Conservation (phyloP, 2,797 vertebrate genomes). For the Pseudocheirus occidentalis region DNA sequence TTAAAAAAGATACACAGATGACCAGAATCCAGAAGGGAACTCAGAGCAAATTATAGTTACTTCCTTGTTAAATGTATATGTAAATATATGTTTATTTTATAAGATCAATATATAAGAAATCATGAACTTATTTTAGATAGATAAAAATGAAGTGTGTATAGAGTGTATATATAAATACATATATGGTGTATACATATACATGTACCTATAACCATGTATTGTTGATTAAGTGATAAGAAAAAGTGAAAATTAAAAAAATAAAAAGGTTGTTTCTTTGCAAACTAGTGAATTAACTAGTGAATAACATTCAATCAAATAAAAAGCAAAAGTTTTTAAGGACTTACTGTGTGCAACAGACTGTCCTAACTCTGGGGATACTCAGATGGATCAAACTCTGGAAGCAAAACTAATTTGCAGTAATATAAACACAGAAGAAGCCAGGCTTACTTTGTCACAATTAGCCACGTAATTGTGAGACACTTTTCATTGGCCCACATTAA, state of each 20-base stretch:
- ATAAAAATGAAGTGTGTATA: neutral
- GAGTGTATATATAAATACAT: neutral
- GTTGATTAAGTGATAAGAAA: neutral
- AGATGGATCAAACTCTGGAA: neutral
- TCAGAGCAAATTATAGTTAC: neutral
- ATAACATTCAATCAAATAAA: neutral
- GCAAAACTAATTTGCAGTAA: neutral
- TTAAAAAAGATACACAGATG: neutral
- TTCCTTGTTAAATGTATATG: neutral
- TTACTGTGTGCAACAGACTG: neutral
- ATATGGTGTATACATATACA: no score
- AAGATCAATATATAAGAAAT: neutral
- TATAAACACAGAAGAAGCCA: neutral
- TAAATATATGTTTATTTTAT: neutral
- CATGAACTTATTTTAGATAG: neutral
- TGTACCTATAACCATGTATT: neutral
- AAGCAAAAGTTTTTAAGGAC: neutral
- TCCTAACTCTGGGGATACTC: neutral
- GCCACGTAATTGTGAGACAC: neutral
- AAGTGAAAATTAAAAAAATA: neutral
- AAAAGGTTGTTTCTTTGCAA: neutral
- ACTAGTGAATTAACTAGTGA: neutral
- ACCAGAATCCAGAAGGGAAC: neutral
- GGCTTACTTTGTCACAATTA: neutral
- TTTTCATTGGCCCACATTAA: slow-evolving; percentile 24